Conservation (phyloP, 2,888 invertebrate genomes). For the Microchrysa polita region DNA sequence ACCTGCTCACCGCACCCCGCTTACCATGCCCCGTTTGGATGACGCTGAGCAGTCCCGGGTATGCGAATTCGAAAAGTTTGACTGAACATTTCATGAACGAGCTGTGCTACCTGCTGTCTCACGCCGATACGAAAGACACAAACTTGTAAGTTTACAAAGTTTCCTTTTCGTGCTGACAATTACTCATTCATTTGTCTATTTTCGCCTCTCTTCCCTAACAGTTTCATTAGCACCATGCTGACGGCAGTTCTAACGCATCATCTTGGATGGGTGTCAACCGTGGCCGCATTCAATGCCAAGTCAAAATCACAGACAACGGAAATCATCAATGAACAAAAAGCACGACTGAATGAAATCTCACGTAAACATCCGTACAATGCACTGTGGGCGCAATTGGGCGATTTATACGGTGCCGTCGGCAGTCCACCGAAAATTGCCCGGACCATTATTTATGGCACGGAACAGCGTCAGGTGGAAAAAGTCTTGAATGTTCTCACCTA, state of each 20-base stretch:
- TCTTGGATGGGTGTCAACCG: conserved; percentile 89
- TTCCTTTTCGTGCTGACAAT: too few relatives aligned
- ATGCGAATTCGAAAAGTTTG: conserved; percentile 61
- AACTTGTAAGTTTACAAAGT: conserved; percentile 79
- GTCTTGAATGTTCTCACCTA: conserved; percentile 84
- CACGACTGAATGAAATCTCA: conserved; percentile 68
- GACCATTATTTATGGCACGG: conserved; percentile 80
- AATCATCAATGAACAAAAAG: conserved; percentile 59
- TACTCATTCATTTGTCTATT: not conserved
- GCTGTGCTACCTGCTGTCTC: conserved; percentile 74
- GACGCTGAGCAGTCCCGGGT: conserved; percentile 65
- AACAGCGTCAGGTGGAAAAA: conserved; percentile 73
- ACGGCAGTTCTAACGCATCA: conserved; percentile 91
- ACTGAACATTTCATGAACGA: conserved; percentile 67
- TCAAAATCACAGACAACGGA: conserved; percentile 54
- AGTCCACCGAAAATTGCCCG: conserved; percentile 79
- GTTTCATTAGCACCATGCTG: conserved; percentile 88
- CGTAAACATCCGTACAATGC: conserved; percentile 84
- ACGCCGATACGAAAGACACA: conserved; percentile 84
- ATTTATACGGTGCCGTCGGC: conserved; percentile 86
- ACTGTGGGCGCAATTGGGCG: conserved; percentile 88
- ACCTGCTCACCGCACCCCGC: conserved; percentile 75
- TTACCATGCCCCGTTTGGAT: conserved; percentile 75
- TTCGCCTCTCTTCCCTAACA: conserved; percentile 65
- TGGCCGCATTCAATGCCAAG: conserved; percentile 64